Evolutionary conservation across 2,797 vertebrate species (phyloP), one percentile per base, ranked within the genome.

Genomic region (Pseudopleuronectes americanus): DNA sequence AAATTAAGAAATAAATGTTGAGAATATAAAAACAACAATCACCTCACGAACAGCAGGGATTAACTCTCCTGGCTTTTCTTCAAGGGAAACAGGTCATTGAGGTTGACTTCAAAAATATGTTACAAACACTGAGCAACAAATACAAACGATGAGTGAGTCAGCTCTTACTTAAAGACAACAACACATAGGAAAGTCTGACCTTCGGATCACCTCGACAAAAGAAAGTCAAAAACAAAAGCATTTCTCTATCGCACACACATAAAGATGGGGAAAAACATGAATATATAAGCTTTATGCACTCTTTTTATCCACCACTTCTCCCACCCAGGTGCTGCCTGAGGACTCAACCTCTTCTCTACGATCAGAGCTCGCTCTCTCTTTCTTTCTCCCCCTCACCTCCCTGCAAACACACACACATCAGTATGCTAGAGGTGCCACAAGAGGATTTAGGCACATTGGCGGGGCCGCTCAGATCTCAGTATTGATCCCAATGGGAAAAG

Each of bases 401-500:
- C 41, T 45, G 65, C 48, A 43, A 57, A 80, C 56, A 53, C 22
- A 64, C 68, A 77, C 64, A 33, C 81, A 92, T 93, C 88, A 90
- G 83, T 90, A 93, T 93, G 87, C 92, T 58, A 43, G 60, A 65
- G 74, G 60, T 54, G 67, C 23, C 23, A 19, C 76, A 57, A 83
- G 56, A 79, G 90, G 92, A 89, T 91, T 93, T 91, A 89, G 84
- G 78, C 74, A 80, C 80, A 87, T 65, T 61, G 85, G 78, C 85
- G 41, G 82, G 38, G 84, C 68, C 3, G 77, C 88, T 92, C 83
- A 90, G 90, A 92, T 93, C 92, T 92, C 74, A 57, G 54, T 88
- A 91, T 91, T 86, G 88, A 93, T 93, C 85, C 85, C 69, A 80
- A 83, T 82, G 91, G 85, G 82, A 80, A 84, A 84, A 82, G 72